phyloP scores from a whole-genome alignment of 2,888 invertebrate species.

The Andricus curvator region DNA sequence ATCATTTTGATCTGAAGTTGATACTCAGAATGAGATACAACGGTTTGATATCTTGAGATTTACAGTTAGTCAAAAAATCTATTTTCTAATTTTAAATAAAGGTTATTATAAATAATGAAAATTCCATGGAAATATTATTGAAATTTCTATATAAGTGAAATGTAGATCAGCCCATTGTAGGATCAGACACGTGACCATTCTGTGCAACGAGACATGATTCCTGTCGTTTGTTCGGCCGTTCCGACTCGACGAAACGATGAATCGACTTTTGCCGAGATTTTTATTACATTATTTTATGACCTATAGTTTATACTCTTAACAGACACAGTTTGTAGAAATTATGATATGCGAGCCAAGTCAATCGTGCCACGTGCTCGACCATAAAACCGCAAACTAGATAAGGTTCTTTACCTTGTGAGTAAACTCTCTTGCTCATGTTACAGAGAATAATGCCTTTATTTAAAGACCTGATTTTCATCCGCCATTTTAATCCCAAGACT shows the following conservation, averaged over 20 bases:
- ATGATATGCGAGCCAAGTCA: slow-evolving; percentile 26
- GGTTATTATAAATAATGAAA: neutral
- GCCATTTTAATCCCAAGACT: neutral
- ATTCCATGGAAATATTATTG: neutral
- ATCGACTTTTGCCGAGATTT: slow-evolving; percentile 55
- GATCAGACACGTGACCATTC: slow-evolving; percentile 43
- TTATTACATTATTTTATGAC: slow-evolving; percentile 26
- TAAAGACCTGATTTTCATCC: slow-evolving; percentile 20
- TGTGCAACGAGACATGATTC: slow-evolving; percentile 77
- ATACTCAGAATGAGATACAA: too few relatives aligned
- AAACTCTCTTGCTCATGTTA: slow-evolving; percentile 33
- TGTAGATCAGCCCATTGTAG: neutral
- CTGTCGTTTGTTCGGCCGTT: slow-evolving; percentile 74
- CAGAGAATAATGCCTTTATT: slow-evolving; percentile 17
- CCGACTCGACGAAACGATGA: slow-evolving; percentile 62
- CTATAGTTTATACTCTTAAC: slow-evolving; percentile 10
- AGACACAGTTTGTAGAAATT: slow-evolving; percentile 23
- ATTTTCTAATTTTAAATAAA: too few relatives aligned
- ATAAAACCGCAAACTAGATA: slow-evolving; percentile 35
- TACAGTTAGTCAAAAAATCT: too few relatives aligned
- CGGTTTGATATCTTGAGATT: too few relatives aligned
- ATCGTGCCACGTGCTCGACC: slow-evolving; percentile 34
- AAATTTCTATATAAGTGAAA: neutral
- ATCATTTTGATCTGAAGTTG: too few relatives aligned
- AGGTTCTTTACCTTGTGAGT: slow-evolving; percentile 35